These are phyloP conservation scores for Myotis lucifugus DNA, from an alignment of 2,113 vertebrate genomes.

Conservation along the genomic window DNA sequence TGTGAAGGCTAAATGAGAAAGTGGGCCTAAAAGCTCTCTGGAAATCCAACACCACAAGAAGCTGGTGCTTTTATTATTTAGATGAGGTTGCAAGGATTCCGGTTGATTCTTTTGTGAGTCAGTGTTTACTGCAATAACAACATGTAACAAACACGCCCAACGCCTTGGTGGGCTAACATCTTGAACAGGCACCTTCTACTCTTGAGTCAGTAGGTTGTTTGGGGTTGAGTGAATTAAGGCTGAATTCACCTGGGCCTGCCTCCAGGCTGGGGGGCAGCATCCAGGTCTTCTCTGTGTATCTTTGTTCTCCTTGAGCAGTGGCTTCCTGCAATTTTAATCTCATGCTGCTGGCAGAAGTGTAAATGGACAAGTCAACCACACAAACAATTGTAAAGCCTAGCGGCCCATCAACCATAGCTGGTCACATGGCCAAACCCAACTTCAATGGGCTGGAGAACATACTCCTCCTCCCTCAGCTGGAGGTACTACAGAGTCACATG, in stretches of 20 bases:
- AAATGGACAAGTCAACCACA: neutral
- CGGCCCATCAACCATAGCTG: neutral
- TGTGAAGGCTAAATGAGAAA: neutral
- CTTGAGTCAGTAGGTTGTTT: rapidly evolving
- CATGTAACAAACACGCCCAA: neutral
- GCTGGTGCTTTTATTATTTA: neutral
- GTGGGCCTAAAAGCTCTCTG: neutral
- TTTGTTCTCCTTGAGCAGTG: neutral
- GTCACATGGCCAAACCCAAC: neutral
- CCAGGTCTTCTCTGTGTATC: neutral
- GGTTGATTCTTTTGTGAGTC: neutral
- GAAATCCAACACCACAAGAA: neutral
- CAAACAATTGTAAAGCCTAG: neutral
- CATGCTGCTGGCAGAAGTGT: neutral
- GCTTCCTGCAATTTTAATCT: neutral
- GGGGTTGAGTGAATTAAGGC: neutral
- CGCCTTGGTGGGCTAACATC: neutral
- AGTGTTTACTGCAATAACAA: neutral
- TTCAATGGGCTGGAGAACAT: neutral
- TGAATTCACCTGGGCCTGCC: neutral
- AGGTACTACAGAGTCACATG: neutral
- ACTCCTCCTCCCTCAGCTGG: no score
- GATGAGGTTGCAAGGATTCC: neutral
- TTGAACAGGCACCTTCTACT: neutral
- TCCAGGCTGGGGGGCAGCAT: neutral